Evolutionary conservation across 2,888 invertebrate species (phyloP).

Genomic region (Scaptomyza tumidula): DNA sequence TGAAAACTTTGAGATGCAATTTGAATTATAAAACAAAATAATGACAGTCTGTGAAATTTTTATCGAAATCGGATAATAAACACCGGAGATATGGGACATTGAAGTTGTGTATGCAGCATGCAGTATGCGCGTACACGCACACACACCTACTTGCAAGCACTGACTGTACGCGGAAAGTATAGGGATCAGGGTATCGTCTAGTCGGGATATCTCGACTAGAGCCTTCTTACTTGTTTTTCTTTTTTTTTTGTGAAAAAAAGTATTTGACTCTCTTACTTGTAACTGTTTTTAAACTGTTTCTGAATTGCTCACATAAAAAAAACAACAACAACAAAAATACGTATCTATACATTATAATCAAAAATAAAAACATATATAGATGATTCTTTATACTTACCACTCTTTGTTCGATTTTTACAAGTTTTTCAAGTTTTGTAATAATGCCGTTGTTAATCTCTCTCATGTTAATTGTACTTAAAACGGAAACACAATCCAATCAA

Average conservation of each 20-base stretch:
- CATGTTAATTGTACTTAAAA: slow-evolving; percentile 47
- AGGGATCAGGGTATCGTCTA: too few relatives aligned
- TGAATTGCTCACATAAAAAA: slow-evolving; percentile 61
- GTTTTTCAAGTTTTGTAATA: slow-evolving; percentile 43
- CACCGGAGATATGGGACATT: too few relatives aligned
- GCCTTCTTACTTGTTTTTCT: slow-evolving; percentile 37
- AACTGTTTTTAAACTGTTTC: slow-evolving; percentile 5
- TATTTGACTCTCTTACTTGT: slow-evolving; percentile 45
- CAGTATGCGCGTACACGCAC: too few relatives aligned
- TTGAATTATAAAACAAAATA: too few relatives aligned
- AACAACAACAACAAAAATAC: slow-evolving; percentile 30
- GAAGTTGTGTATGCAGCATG: too few relatives aligned
- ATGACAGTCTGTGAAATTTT: too few relatives aligned
- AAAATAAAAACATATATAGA: slow-evolving; percentile 50
- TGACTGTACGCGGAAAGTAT: too few relatives aligned
- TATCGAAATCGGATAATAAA: too few relatives aligned
- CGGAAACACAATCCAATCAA: slow-evolving; percentile 57
- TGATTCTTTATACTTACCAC: slow-evolving; percentile 49
- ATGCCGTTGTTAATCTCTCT: slow-evolving; percentile 54
- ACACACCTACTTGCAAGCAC: too few relatives aligned
- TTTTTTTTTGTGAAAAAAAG: slow-evolving; percentile 29
- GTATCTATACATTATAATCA: slow-evolving; percentile 47
- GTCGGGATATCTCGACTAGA: too few relatives aligned
- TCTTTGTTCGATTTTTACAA: slow-evolving; percentile 48
- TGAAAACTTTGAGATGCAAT: too few relatives aligned